A percentile compares a stretch with the other conserved stretches of the same genome.
Conservation (phyloP, 2,888 invertebrate genomes). For the Nephrocerus scutellatus region DNA sequence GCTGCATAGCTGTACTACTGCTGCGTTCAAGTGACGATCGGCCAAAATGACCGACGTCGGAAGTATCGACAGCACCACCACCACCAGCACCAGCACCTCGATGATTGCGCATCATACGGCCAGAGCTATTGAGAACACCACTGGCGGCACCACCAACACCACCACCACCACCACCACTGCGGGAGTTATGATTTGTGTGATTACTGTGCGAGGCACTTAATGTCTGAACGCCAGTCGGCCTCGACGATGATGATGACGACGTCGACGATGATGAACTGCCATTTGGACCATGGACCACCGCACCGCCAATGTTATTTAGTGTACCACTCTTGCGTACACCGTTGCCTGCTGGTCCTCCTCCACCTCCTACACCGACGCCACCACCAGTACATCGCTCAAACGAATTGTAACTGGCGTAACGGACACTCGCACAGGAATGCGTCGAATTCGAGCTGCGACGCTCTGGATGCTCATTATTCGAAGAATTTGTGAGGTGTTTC, state of each 20-base stretch:
- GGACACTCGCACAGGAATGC: conserved; percentile 36
- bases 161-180: conserved; percentile 17
- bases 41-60: conserved; percentile 15
- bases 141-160: conserved; percentile 2
- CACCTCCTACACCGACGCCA: no score
- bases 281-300: conserved; percentile 21
- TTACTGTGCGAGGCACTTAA: no score
- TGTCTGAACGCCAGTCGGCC: conserved; percentile 28
- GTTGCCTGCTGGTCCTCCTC: conserved; percentile 25
- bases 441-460: conserved; percentile 44
- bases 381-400: conserved; percentile 42
- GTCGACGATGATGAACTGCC: conserved; percentile 24
- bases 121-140: conserved; percentile 13
- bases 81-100: conserved; percentile 15
- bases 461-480: conserved; percentile 41
- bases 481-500: neutral
- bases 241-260: conserved; percentile 24
- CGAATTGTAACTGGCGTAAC: conserved; percentile 41
- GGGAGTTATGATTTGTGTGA: conserved; percentile 23
- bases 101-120: conserved; percentile 17
- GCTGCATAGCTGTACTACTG: conserved; percentile 25
- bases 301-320: conserved; percentile 37
- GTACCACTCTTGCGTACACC: conserved; percentile 46
- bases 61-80: conserved; percentile 17
- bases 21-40: conserved; percentile 23